Percentiles rank a stretch among this genome's conserved stretches.
Conservation (phyloP, 2,113 vertebrate species). For the Smithornis capensis region DNA sequence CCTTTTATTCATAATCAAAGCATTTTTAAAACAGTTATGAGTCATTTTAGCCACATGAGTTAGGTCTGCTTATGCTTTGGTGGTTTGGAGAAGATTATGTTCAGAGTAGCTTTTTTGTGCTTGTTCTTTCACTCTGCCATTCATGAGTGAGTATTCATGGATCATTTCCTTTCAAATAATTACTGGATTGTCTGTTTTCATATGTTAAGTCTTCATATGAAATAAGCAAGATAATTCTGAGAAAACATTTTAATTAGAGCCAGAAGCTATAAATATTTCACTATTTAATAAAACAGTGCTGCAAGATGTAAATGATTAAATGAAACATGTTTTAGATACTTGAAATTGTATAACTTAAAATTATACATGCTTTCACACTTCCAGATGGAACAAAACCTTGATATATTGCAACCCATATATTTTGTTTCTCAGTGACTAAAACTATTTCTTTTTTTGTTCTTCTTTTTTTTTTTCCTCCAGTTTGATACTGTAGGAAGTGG, state of each 20-base stretch:
- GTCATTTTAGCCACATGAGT: neutral
- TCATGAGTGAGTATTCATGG: neutral
- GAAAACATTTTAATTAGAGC: slow-evolving; percentile 25
- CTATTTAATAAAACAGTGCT: slow-evolving; percentile 14
- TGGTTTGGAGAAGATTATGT: neutral
- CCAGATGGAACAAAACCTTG: neutral
- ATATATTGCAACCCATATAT: neutral
- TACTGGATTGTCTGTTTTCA: slow-evolving; percentile 16
- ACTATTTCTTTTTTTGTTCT: accelerated
- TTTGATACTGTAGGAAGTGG: neutral
- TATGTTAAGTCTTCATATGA: neutral
- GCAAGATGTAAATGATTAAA: neutral
- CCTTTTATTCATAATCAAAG: neutral
- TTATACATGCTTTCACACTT: neutral
- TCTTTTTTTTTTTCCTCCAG: accelerated
- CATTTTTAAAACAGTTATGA: neutral
- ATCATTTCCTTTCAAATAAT: neutral
- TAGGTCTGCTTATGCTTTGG: neutral
- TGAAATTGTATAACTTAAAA: neutral
- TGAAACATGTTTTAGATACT: neutral
- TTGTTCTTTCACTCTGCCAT: neutral
- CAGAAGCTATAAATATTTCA: slow-evolving; percentile 16
- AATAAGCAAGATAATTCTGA: slow-evolving; percentile 2
- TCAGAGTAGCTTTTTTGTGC: neutral
- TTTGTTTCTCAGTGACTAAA: neutral